Evolutionary conservation across 53 echinoderm and acorn worm species (phyloP).

Genomic region (Crossaster papposus): DNA sequence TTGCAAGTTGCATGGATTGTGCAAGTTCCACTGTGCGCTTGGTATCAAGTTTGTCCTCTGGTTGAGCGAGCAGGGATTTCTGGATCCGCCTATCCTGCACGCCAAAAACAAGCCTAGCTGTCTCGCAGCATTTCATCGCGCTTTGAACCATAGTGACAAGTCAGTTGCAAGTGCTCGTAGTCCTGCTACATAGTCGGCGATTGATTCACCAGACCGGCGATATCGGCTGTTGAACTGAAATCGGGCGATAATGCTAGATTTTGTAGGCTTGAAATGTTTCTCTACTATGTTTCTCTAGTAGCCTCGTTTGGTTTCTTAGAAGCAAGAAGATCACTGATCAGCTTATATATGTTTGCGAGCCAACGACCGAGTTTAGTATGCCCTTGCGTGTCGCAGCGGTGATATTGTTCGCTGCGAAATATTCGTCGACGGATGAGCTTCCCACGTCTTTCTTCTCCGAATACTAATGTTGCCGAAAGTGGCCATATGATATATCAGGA

Average conservation of each 20-base stretch:
- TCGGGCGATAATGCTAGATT: slow-evolving; percentile 11
- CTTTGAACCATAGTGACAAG: slow-evolving; percentile 34
- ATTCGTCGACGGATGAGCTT: no score
- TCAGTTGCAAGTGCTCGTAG: slow-evolving; percentile 27
- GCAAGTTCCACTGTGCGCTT: slow-evolving; percentile 26
- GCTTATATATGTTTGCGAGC: no score
- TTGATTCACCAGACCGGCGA: background rate
- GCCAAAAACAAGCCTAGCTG: slow-evolving; percentile 47
- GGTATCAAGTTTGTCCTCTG: slow-evolving; percentile 33
- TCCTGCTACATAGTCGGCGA: background rate
- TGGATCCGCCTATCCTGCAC: slow-evolving; percentile 32
- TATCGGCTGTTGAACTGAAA: slow-evolving; percentile 41
- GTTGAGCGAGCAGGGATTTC: slow-evolving; percentile 35
- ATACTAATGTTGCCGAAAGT: no score
- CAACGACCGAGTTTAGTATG: no score
- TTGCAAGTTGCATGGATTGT: slow-evolving; percentile 18
- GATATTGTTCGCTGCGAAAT: no score
- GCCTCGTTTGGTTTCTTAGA: slow-evolving; percentile 50
- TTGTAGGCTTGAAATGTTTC: slow-evolving; percentile 43
- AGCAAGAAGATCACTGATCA: slow-evolving; percentile 27
- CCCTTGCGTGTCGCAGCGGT: no score
- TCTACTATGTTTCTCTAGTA: slow-evolving; percentile 25
- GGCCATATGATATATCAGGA: no score
- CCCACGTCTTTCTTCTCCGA: no score
- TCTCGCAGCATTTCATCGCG: slow-evolving; percentile 51